phyloP scores from a whole-genome alignment of 2,888 invertebrate genomes.

The Stramonita haemastoma region DNA sequence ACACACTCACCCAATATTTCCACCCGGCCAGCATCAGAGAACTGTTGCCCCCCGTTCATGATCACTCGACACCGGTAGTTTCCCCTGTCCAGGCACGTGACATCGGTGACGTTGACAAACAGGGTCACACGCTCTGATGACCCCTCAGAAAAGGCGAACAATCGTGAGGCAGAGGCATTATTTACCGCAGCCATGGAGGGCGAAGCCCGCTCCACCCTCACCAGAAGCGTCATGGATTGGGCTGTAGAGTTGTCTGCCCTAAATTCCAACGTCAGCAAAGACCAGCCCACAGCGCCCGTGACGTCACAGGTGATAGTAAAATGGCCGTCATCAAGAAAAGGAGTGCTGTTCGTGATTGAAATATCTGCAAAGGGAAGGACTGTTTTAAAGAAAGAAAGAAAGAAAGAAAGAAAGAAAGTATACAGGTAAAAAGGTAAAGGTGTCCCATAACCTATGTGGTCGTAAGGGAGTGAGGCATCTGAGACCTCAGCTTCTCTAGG shows the following conservation, averaged over 20 bases:
- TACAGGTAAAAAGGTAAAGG: too few species aligned
- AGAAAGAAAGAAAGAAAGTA: not conserved
- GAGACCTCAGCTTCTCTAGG: too few species aligned
- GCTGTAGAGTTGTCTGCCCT: constrained; percentile 14
- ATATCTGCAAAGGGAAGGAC: constrained; percentile 1
- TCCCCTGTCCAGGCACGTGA: constrained; percentile 37
- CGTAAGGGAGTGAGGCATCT: too few species aligned
- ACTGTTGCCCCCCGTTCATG: constrained; percentile 2
- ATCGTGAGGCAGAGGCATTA: not conserved
- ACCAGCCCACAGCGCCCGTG: constrained; percentile 38
- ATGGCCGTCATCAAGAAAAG: constrained; percentile 42
- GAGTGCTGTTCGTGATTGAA: not conserved
- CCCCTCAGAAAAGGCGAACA: constrained; percentile 8
- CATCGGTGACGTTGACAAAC: constrained; percentile 27
- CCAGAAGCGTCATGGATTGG: not conserved
- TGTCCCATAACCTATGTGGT: too few species aligned
- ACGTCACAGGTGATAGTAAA: constrained; percentile 42
- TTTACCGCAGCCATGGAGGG: not conserved
- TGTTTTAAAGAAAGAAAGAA: not conserved
- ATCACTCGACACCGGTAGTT: constrained; percentile 30
- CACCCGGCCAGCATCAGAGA: not conserved
- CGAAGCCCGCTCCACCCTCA: not conserved
- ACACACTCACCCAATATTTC: constrained; percentile 29
- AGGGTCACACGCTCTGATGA: constrained; percentile 13
- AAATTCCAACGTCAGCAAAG: constrained; percentile 15